Evolutionary conservation across 2,888 invertebrate species (phyloP), one percentile per base, ranked within the genome.

Genomic region (Diadromus collaris): DNA sequence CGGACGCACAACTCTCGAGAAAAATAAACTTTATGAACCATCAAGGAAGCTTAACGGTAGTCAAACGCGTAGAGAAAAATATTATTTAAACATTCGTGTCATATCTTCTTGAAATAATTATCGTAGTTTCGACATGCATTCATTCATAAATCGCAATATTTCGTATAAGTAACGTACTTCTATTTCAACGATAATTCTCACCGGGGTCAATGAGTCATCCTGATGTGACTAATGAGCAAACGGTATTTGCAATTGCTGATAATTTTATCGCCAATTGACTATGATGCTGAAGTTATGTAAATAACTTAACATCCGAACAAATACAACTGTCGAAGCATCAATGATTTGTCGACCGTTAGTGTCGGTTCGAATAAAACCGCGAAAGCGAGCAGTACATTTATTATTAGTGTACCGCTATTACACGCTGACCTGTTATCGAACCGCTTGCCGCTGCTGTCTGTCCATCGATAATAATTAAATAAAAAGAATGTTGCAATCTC

Each of bases 161-260:
- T 27, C 6, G 29, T 16, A n/a, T 16, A 13, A 27, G 13, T 38
- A 38, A 38, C 13, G 29, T 16, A 80, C 80, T 82, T 71, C 72
- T 38, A 51, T 64, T 72, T 34, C 56, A 60, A 63, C 64, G 77
- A 74, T 63, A 71, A 51, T 71, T 68, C 48, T 16, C 48, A 19
- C 76, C 6, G 24, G 51, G 75, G 72, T 79, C 76, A 73, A 76
- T 19, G 79, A 72, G 76, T 76, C 68, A 79, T 79, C 76, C 27
- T 44, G 67, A 54, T 70, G 46, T 69, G 76, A 69, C 58, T 72
- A 79, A 73, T 74, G 67, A 54, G 10, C 29, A 24, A 64, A 56
- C 67, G 41, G 56, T 48, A 71, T 63, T 72, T 72, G 64, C 64
- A 72, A 73, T 72, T 44, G 60, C 13, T 51, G 76, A 79, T 79